phyloP scores from a whole-genome alignment of 2,113 vertebrate species.

The Acrocephalus kingi region DNA sequence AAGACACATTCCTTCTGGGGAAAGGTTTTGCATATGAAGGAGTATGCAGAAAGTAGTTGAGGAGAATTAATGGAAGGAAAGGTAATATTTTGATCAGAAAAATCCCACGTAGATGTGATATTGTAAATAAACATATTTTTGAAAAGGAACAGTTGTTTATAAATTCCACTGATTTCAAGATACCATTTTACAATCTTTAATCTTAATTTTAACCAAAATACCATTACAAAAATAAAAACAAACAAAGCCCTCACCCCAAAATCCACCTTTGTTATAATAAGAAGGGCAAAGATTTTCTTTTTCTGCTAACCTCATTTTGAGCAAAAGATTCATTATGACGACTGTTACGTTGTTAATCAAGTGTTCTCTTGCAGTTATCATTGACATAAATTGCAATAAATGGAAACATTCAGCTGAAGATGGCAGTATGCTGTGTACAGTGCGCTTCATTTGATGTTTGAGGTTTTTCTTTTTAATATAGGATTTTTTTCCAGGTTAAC shows the following conservation, averaged over 20 bases:
- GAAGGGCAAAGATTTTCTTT: neutral
- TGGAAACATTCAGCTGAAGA: neutral
- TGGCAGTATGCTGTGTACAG: accelerated
- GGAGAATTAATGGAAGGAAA: neutral
- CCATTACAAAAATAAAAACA: neutral
- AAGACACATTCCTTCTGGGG: neutral
- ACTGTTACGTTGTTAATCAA: neutral
- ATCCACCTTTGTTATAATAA: accelerated
- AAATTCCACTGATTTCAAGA: neutral
- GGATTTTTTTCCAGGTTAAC: neutral
- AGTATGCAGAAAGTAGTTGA: neutral
- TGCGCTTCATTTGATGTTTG: neutral
- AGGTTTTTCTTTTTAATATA: neutral
- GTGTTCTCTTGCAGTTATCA: neutral
- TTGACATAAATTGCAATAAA: neutral
- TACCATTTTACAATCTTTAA: neutral
- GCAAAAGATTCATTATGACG: neutral
- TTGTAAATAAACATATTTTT: neutral
- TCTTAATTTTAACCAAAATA: neutral
- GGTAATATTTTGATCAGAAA: neutral
- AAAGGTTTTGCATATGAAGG: neutral
- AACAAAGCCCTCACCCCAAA: neutral
- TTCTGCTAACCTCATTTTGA: neutral
- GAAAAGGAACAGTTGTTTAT: neutral
- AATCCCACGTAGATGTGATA: neutral